A percentile compares a stretch with the other conserved stretches of the same genome.
Conservation (phyloP, 2,888 invertebrate species). For the Phengaris arion region DNA sequence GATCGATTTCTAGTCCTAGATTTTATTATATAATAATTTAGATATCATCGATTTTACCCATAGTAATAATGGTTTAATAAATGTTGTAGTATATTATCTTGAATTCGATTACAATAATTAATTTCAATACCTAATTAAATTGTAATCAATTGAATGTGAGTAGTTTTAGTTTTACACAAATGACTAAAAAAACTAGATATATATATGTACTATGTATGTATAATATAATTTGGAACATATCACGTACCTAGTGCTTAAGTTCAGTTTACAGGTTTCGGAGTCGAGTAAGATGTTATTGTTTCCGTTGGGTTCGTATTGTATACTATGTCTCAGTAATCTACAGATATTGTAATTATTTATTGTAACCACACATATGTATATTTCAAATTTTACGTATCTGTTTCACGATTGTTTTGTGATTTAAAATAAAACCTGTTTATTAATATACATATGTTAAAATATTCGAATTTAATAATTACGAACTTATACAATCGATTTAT, state of each 20-base stretch:
- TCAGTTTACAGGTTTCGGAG: conserved; percentile 47
- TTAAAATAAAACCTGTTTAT: conserved; percentile 78
- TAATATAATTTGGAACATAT: conserved; percentile 44
- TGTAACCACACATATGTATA: conserved; percentile 54
- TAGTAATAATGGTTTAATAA: not conserved
- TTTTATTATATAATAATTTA: conserved; percentile 21
- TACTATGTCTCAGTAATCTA: conserved; percentile 51
- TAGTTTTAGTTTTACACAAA: conserved; percentile 22
- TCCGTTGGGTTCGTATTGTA: conserved; percentile 45
- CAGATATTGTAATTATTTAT: conserved; percentile 62
- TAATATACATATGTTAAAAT: conserved; percentile 81
- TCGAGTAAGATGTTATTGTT: conserved; percentile 41
- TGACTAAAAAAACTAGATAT: conserved; percentile 24
- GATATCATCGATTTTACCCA: conserved; percentile 14
- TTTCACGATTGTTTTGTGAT: conserved; percentile 67
- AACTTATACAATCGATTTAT: conserved; percentile 80
- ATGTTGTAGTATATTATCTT: conserved; percentile 8
- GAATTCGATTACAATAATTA: conserved; percentile 13
- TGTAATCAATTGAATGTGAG: conserved; percentile 19
- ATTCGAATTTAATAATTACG: conserved; percentile 81
- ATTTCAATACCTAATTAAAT: not conserved
- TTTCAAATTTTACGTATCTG: conserved; percentile 60
- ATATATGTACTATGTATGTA: conserved; percentile 31
- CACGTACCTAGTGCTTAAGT: conserved; percentile 44
- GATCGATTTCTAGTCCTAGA: conserved; percentile 19